Conservation (phyloP, 2,797 vertebrate species). For the Toxotes lorentzi region DNA sequence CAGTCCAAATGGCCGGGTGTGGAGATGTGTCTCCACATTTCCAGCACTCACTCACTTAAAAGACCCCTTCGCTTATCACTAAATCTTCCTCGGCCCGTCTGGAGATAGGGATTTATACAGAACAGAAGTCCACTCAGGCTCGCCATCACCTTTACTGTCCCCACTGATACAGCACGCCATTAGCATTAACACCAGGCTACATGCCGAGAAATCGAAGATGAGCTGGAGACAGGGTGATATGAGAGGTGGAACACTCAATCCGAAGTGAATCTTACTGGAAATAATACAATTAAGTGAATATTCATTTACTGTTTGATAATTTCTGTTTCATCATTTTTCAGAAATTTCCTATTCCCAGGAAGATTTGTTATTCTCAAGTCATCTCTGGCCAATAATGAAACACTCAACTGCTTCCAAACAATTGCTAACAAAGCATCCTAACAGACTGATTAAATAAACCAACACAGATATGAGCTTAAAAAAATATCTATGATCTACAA, state of each 20-base stretch:
- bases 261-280: conserved; percentile 21
- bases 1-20: conserved; percentile 79
- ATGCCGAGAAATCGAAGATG: conserved; percentile 54
- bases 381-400: conserved; percentile 41
- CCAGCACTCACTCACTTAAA: conserved; percentile 83
- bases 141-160: conserved; percentile 75
- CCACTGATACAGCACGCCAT: conserved; percentile 62
- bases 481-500: neutral
- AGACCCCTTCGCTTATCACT: conserved; percentile 73
- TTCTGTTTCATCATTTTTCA: conserved; percentile 34
- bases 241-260: conserved; percentile 14
- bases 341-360: conserved; percentile 33
- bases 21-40: conserved; percentile 76
- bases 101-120: conserved; percentile 70
- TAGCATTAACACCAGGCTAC: conserved; percentile 69
- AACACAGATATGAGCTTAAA: neutral
- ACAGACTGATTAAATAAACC: conserved; percentile 69
- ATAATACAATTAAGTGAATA: conserved; percentile 14
- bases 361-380: conserved; percentile 53
- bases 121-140: conserved; percentile 74
- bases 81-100: conserved; percentile 80
- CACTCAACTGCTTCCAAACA: conserved; percentile 61
- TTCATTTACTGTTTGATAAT: conserved; percentile 32
- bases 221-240: conserved; percentile 30
- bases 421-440: conserved; percentile 51